Conservation (phyloP, 2,113 vertebrate genomes). For the cat (Felis catus) region DNA sequence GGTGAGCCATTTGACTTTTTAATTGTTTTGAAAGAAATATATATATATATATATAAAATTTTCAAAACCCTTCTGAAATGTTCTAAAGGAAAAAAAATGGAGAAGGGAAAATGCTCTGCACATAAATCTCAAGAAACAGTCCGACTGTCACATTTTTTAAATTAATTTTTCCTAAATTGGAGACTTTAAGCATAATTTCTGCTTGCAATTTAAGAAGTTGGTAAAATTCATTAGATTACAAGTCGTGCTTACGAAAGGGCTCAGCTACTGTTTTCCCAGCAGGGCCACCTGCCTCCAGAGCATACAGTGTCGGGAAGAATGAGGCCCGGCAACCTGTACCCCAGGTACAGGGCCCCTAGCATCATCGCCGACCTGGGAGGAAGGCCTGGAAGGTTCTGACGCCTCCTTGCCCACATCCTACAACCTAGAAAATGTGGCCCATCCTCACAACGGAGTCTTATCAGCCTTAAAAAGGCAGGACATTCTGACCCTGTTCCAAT, state of each 20-base stretch:
- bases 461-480: background rate
- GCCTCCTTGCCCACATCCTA: background rate
- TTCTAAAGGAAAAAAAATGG: background rate
- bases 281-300: background rate
- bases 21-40: background rate
- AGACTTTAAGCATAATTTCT: background rate
- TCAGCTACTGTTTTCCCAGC: too few relatives aligned
- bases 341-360: background rate
- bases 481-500: background rate
- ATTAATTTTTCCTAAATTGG: background rate
- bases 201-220: background rate
- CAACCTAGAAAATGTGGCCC: background rate
- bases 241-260: background rate
- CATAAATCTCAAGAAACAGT: background rate
- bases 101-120: background rate
- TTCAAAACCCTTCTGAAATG: background rate
- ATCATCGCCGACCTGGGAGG: too few relatives aligned
- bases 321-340: too few relatives aligned
- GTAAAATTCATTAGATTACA: background rate
- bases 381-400: background rate
- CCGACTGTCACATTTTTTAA: background rate
- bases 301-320: background rate
- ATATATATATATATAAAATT: background rate
- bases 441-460: accelerated
- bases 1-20: background rate